These are phyloP conservation scores for Ostrea denselamellosa DNA, from an alignment of 1,140 invertebrate species.

Conservation along the genomic window DNA sequence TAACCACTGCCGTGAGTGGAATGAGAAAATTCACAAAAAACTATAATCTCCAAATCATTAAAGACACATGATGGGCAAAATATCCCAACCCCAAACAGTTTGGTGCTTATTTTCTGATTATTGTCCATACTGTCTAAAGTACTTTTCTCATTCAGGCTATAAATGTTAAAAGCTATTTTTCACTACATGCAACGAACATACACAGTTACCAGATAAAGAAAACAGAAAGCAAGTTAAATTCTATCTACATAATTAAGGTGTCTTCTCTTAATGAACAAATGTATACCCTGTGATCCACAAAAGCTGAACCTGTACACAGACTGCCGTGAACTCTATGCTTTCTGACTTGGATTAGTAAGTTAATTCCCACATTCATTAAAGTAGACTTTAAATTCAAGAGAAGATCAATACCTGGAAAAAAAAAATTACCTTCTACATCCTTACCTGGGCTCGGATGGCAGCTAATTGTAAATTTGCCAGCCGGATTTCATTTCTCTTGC, in stretches of 20 bases:
- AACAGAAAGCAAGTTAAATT: background rate
- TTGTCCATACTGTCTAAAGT: background rate
- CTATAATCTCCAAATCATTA: background rate
- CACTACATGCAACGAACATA: background rate
- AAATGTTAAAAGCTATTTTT: background rate
- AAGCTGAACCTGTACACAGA: background rate
- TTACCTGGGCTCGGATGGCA: slow-evolving; percentile 93
- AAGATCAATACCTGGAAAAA: slow-evolving; percentile 6
- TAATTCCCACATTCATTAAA: slow-evolving; percentile 16
- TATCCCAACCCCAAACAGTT: background rate
- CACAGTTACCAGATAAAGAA: background rate
- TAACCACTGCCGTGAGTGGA: slow-evolving; percentile 9
- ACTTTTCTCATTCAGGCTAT: background rate
- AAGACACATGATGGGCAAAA: background rate
- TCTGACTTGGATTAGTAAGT: background rate
- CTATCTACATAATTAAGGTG: too few species aligned
- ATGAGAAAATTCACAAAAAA: slow-evolving; percentile 30
- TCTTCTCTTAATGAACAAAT: too few species aligned
- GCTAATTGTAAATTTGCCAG: slow-evolving; percentile 94
- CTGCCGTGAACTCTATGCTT: background rate
- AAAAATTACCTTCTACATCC: background rate
- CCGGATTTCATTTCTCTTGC: slow-evolving; percentile 94
- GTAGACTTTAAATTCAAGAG: background rate
- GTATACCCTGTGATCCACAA: too few species aligned
- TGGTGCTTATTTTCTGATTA: background rate